These are phyloP conservation scores for Tetramorium parvispinum DNA, from an alignment of 1,140 invertebrate genomes.

Conservation along the genomic window DNA sequence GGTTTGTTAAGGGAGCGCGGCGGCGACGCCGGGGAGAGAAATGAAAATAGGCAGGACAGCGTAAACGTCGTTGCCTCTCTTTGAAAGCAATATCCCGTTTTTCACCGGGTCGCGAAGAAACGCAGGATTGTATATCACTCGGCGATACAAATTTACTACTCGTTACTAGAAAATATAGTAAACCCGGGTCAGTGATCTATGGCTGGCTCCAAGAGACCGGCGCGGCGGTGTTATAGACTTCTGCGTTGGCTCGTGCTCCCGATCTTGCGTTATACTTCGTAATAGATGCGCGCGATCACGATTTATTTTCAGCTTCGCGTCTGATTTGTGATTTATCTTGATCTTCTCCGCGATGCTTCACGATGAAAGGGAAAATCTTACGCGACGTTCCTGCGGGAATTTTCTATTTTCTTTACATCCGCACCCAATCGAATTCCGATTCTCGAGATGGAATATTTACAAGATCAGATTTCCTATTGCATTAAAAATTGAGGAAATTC, in stretches of 20 bases:
- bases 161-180: conserved; percentile 69
- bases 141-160: conserved; percentile 72
- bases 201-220: conserved; percentile 31
- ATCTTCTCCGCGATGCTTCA: background rate
- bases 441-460: background rate
- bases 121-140: conserved; percentile 68
- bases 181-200: conserved; percentile 67
- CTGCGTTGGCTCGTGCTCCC: background rate
- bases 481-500: background rate
- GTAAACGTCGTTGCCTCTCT: conserved; percentile 19
- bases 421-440: background rate
- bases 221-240: conserved; percentile 12
- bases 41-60: conserved; percentile 44
- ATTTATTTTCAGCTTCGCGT: conserved; percentile 61
- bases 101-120: background rate
- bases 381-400: background rate
- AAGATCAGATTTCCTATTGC: background rate
- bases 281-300: conserved; percentile 43
- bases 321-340: conserved; percentile 36
- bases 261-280: conserved; percentile 43
- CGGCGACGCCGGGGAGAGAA: background rate
- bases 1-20: conserved; percentile 32
- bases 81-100: conserved; percentile 60
- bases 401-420: background rate
- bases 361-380: background rate